Conservation (phyloP, 2,113 vertebrate genomes). For the Collichthys lucidus region DNA sequence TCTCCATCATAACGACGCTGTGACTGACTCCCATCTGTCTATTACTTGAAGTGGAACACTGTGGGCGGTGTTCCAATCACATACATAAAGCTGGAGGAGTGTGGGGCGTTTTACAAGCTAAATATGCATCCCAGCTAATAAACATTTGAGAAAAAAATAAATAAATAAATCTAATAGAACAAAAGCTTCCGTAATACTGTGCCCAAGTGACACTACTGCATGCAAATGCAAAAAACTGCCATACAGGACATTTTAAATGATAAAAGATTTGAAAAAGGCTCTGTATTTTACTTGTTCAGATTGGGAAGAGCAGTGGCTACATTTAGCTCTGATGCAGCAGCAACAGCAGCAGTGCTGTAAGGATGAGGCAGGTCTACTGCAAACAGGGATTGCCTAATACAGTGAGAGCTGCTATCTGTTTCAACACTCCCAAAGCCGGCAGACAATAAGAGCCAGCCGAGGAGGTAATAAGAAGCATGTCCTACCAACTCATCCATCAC, state of each 20-base stretch:
- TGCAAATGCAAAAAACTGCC: not conserved
- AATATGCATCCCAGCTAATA: conserved; percentile 61
- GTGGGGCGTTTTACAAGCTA: conserved; percentile 51
- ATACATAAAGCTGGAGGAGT: conserved; percentile 69
- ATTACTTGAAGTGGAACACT: conserved; percentile 79
- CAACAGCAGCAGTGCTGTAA: conserved; percentile 48
- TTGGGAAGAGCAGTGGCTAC: not conserved
- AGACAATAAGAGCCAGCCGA: conserved; percentile 60
- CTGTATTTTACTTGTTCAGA: not conserved
- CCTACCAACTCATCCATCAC: conserved; percentile 65
- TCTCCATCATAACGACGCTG: conserved; percentile 71
- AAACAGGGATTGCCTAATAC: conserved; percentile 46
- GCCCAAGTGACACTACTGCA: not conserved
- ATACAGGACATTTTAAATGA: not conserved
- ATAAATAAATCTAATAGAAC: not conserved
- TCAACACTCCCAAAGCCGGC: conserved; percentile 47
- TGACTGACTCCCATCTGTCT: conserved; percentile 80
- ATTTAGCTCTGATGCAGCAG: conserved; percentile 50
- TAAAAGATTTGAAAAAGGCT: not conserved
- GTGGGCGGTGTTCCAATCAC: conserved; percentile 78
- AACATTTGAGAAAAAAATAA: conserved; percentile 18
- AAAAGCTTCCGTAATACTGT: not conserved
- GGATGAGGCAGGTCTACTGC: conserved; percentile 41
- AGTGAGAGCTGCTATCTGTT: conserved; percentile 61
- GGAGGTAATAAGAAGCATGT: conserved; percentile 66